These are phyloP conservation scores for Babylonia areolata DNA, from an alignment of 1,140 invertebrate genomes.

Conservation along the genomic window DNA sequence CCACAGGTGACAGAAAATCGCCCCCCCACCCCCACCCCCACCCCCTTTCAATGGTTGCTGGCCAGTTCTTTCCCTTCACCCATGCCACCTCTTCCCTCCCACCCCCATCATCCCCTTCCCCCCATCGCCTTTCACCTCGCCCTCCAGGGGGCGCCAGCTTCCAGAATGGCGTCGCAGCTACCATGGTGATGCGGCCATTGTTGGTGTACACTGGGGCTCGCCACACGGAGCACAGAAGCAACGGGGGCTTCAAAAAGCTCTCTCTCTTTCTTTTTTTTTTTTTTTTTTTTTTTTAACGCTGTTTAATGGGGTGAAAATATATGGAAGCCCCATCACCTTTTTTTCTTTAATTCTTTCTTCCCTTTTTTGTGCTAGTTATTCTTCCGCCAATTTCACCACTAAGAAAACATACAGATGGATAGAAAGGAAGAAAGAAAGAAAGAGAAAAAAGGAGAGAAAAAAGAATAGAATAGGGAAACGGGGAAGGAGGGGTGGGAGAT, in stretches of 20 bases:
- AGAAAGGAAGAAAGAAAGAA: neutral
- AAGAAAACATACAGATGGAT: neutral
- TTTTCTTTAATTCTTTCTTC: neutral
- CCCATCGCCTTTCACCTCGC: neutral
- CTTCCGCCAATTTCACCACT: neutral
- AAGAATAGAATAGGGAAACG: no score
- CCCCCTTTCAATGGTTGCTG: no score
- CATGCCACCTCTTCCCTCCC: neutral
- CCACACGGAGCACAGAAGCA: neutral
- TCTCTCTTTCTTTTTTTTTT: no score
- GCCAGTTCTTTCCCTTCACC: neutral
- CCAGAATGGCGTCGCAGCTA: neutral
- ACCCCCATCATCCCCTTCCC: no score
- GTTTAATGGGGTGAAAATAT: conserved; percentile 8
- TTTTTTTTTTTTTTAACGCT: neutral
- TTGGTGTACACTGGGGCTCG: neutral
- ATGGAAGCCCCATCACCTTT: neutral
- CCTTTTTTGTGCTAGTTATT: neutral
- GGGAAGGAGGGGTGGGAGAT: no score
- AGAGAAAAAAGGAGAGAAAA: no score
- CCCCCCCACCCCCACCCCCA: no score
- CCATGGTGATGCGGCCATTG: conserved; percentile 10
- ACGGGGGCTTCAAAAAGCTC: no score
- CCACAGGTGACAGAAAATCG: neutral
- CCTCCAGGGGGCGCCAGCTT: neutral